Percentiles rank a stretch among this genome's conserved stretches.
phyloP scores from a whole-genome alignment of 1,140 invertebrate species.

The Drosophila mauritiana region DNA sequence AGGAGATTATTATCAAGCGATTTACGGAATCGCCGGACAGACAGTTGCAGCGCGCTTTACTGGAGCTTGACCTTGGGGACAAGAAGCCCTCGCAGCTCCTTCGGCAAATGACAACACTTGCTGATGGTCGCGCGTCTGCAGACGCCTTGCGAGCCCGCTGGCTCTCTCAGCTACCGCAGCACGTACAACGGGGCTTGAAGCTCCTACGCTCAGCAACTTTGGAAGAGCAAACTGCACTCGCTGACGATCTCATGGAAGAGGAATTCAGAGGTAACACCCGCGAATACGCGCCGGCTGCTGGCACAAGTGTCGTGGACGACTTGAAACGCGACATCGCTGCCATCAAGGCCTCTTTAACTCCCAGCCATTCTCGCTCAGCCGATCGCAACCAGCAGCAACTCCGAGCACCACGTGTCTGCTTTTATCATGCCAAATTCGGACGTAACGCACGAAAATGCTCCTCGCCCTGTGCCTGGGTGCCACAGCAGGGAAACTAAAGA shows the following conservation, averaged over 20 bases:
- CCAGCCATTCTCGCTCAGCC: too few relatives aligned
- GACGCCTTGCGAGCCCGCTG: not conserved
- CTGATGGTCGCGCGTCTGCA: not conserved
- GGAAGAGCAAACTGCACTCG: not conserved
- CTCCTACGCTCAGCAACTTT: not conserved
- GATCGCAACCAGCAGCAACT: too few relatives aligned
- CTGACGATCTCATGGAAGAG: not conserved
- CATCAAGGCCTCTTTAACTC: not conserved
- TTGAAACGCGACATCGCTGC: not conserved
- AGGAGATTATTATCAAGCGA: not conserved
- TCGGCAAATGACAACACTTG: not conserved
- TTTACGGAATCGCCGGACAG: not conserved
- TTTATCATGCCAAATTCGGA: not conserved
- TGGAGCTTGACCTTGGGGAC: not conserved
- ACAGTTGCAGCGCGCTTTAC: not conserved
- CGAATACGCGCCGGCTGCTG: not conserved
- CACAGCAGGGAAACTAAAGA: not conserved
- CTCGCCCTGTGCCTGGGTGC: not conserved
- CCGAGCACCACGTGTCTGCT: not conserved
- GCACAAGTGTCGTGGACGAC: not conserved
- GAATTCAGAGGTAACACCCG: not conserved
- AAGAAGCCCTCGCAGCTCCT: not conserved
- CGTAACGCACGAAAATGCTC: not conserved
- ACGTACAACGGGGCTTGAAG: not conserved
- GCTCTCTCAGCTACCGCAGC: not conserved